These are phyloP conservation scores for Enteromius fasciolatus DNA, from an alignment of 2,797 vertebrate species.

Conservation along the genomic window DNA sequence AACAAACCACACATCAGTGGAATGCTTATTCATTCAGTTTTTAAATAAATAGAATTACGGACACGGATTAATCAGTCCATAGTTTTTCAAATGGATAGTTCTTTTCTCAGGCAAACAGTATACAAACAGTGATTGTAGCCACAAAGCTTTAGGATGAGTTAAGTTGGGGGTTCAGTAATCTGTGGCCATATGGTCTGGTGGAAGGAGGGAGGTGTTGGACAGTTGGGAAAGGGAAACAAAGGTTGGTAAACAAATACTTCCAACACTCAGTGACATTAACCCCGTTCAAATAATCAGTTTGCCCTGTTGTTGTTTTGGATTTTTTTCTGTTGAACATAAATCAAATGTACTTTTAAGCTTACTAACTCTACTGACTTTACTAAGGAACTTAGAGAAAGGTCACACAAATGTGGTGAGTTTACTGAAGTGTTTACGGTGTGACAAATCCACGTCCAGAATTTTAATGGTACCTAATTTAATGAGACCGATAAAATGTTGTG, in stretches of 20 bases:
- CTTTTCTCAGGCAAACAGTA: constrained; percentile 2
- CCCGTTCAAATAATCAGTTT: constrained; percentile 28
- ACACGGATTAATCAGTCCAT: neutral
- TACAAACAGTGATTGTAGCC: constrained; percentile 3
- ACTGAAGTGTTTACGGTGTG: neutral
- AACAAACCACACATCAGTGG: neutral
- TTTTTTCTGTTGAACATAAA: neutral
- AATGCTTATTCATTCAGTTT: neutral
- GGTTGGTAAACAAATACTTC: constrained; percentile 35
- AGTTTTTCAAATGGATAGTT: neutral
- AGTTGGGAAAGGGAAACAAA: constrained; percentile 41
- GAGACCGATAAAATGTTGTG: neutral
- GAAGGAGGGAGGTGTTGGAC: constrained; percentile 54
- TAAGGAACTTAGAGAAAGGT: neutral
- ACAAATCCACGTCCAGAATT: neutral
- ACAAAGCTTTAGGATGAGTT: constrained; percentile 54
- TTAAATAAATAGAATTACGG: neutral
- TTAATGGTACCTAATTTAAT: constrained; percentile 8
- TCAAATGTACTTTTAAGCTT: neutral
- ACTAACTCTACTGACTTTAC: neutral
- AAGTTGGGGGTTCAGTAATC: constrained; percentile 67
- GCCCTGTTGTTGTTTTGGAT: neutral
- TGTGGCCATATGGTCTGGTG: constrained; percentile 71
- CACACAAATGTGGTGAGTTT: neutral
- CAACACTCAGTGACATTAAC: neutral